Evolutionary conservation across 2,888 invertebrate genomes (phyloP), one percentile per base, ranked within the genome.

Genomic region (Arctia plantaginis): DNA sequence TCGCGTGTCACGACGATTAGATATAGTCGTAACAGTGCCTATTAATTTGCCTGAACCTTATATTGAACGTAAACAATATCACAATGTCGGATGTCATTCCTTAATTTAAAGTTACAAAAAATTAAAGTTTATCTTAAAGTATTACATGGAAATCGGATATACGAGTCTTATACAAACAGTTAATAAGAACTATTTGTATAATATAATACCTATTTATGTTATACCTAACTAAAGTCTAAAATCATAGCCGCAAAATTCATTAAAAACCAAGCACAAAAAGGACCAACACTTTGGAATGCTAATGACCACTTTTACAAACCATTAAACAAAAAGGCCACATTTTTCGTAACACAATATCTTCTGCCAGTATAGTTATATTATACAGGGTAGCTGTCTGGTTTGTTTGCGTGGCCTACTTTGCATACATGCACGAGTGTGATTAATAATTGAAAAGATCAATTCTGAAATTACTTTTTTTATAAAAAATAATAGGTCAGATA

Each of bases 351-450:
- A 27, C 30, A 62, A 30, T 62, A 62, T 30, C 30, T 27, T 15
- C 30, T 62, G 15, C 13, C 27, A 18, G 59, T 27, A 30, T 15
- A 30, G 59, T 30, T 12, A 62, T 7, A 30, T 62, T 62, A 55
- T 55, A 15, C 27, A 62, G 27, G 59, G 59, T 62, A 30, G 59
- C 59, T 62, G 59, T 30, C 15, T 27, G 59, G 18, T 4, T 62
- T 62, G 59, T 62, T 62, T 62, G 30, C 59, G 39, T 66, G 66
- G n/a, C 27, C 66, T 44, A 62, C 27, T 62, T 62, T 62, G 59
- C 59, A 62, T 62, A 62, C 15, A 6, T 62, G 59, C 59, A 62
- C 59, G 27, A 62, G 30, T 62, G 15, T 62, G 27, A 30, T 62
- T 27, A 27, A 30, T 18, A 62, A 62, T 62, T 51, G 0, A 62